Base-by-base conservation (phyloP, 2,888 invertebrate species). In the Euplexia lucipara region DNA sequence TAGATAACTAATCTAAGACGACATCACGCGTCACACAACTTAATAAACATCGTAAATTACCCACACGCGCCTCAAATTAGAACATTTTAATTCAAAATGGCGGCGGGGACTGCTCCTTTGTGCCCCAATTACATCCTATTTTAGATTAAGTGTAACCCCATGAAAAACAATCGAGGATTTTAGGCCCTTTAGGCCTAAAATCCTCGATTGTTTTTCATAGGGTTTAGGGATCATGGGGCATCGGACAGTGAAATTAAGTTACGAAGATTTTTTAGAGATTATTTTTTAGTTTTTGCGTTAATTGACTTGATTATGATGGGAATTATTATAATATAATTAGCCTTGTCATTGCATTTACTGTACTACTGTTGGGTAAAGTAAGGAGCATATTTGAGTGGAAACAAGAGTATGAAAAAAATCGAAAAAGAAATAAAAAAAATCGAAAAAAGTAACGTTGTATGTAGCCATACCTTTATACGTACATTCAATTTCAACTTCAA, bases 1-100 rank as follows among this genome's bases (percentile, higher is more conserved):
- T n/a, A n/a, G n/a, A n/a, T 0, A 56, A 56, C 30, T 52, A 41
- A 65, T 53, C 45, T 47, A 14, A 42, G 51, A 26, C 16, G 14
- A 44, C 34, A 39, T 20, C 54, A 45, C 16, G 49, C 42, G 14
- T 52, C 22, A 37, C 16, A 34, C 42, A 59, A 56, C 45, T 65
- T 64, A 65, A 62, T 64, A 76, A 70, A 76, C 42, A 20, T 53
- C 70, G 54, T 75, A 45, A 59, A 60, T 65, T 69, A 69, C 35
- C 16, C 41, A 58, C 66, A 64, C 39, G 34, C 44, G 14, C 42
- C 51, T 65, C 54, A 64, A 78, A 78, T 75, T 69, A 74, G 48
- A 66, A 70, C 69, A 56, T 64, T 74, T 77, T 67, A 77, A 78
- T 63, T 71, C 56, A 69, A 75, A 69, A 78, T 69, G 65, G 68